These are phyloP conservation scores for Diarsia dahlii DNA, from an alignment of 2,888 invertebrate genomes.

Conservation along the genomic window DNA sequence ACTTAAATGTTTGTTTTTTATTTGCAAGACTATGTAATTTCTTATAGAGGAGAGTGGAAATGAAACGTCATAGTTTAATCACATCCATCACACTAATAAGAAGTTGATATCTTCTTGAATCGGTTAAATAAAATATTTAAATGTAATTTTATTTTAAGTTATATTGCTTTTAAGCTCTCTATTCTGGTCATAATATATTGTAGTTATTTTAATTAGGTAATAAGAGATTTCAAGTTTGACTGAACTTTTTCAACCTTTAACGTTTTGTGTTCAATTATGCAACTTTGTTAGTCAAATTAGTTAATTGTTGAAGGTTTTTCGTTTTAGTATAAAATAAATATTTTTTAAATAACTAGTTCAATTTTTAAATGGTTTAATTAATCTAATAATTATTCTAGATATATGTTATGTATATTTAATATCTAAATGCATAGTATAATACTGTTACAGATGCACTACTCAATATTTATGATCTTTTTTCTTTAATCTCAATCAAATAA, in stretches of 20 bases:
- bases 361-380: conserved; percentile 8
- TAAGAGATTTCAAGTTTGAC: conserved; percentile 40
- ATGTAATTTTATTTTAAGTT: conserved; percentile 18
- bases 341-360: conserved; percentile 19
- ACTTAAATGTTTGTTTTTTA: too few relatives aligned
- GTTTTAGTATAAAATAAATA: conserved; percentile 16
- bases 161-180: conserved; percentile 56
- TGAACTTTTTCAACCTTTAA: conserved; percentile 33
- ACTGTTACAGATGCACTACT: conserved; percentile 23
- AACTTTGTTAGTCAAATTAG: conserved; percentile 24
- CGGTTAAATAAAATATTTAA: conserved; percentile 8
- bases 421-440: conserved; percentile 13
- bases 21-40: too few relatives aligned
- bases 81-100: too few relatives aligned
- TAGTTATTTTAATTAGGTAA: conserved; percentile 19
- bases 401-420: conserved; percentile 17
- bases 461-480: conserved; percentile 26
- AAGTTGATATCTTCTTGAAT: conserved; percentile 22
- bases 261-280: conserved; percentile 36
- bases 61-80: too few relatives aligned
- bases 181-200: conserved; percentile 66
- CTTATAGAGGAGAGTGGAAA: too few relatives aligned
- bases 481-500: conserved; percentile 38
- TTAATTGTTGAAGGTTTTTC: neutral
- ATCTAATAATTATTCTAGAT: neutral